Base-by-base conservation (phyloP, 2,797 vertebrate species). In the Mareca penelope region DNA sequence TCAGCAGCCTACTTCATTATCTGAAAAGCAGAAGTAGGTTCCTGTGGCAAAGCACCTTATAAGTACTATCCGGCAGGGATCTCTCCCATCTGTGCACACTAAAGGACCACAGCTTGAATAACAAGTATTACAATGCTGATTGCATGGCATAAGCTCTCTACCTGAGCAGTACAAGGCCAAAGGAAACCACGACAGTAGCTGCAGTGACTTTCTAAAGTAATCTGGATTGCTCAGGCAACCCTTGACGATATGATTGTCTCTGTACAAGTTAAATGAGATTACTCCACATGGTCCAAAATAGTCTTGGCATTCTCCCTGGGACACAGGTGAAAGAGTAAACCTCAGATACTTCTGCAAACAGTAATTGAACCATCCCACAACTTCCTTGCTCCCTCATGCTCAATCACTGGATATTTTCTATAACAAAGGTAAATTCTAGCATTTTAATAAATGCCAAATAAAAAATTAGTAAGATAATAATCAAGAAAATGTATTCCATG, bases 361-460 rank as follows among this genome's bases (percentile, higher is more conserved):
- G 85, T 26, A 92, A 33, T 57, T 76, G 76, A 96, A 89, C 26
- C 80, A 46, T 91, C 69, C 76, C 46, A 10, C 90, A 95, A 85
- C 67, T 96, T 94, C 78, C 77, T 90, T 85, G 42, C 82, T 94
- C 57, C 59, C 78, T 96, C 95, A 96, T 80, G 86, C 87, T 96
- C 96, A 96, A 97, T 97, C 94, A 96, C 70, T 71, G 75, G 53
- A 77, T 90, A 73, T 67, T 96, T 97, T 83, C 93, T 93, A 91
- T 84, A 78, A 88, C 85, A 48, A 92, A 91, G 94, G 33, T 68
- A 40, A 72, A 95, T 69, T 90, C 96, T 68, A 94, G 84, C 95
- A 89, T 90, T 96, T 97, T 94, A 97, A 96, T 95, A 97, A 97
- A 96, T 95, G 91, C 63, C 89, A 97, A 85, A 90, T 89, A 96